A percentile compares a stretch with the other conserved stretches of the same genome.
Evolutionary conservation across 2,888 invertebrate genomes (phyloP).

Genomic region (Sphinx pinastri): DNA sequence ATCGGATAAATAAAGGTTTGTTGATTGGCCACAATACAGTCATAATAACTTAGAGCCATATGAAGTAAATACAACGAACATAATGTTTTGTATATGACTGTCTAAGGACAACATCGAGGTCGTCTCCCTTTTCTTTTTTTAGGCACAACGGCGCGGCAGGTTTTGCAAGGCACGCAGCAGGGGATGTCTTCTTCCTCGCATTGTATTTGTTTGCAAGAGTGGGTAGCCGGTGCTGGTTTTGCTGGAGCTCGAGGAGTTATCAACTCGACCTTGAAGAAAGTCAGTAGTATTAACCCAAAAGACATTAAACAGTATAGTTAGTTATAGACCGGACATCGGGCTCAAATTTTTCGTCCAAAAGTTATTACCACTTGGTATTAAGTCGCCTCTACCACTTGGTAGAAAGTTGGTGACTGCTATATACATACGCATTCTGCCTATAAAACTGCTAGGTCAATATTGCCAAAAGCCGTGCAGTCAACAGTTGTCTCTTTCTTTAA

Average conservation of each 20-base stretch:
- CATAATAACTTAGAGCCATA: too few relatives aligned
- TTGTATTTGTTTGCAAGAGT: slow-evolving; percentile 87
- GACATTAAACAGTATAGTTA: too few relatives aligned
- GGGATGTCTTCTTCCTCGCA: slow-evolving; percentile 83
- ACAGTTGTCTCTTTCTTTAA: too few relatives aligned
- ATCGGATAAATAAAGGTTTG: too few relatives aligned
- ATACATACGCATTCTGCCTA: too few relatives aligned
- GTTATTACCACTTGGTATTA: too few relatives aligned
- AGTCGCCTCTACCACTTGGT: background rate
- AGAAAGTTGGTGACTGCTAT: background rate
- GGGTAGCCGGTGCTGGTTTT: slow-evolving; percentile 81
- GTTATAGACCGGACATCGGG: too few relatives aligned
- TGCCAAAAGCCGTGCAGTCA: too few relatives aligned
- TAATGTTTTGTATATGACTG: background rate
- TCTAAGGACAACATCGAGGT: slow-evolving; percentile 48
- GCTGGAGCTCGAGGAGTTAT: slow-evolving; percentile 88
- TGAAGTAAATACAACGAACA: too few relatives aligned
- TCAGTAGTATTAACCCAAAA: background rate
- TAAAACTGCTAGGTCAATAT: too few relatives aligned
- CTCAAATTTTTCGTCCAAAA: too few relatives aligned
- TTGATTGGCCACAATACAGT: too few relatives aligned
- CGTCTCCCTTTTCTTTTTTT: slow-evolving; percentile 45
- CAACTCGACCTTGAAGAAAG: slow-evolving; percentile 84
- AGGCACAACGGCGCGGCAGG: slow-evolving; percentile 53
- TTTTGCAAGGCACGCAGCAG: slow-evolving; percentile 61